Evolutionary conservation across 2,113 vertebrate genomes (phyloP), one percentile per base, ranked within the genome.

Genomic region (Delphinapterus leucas): DNA sequence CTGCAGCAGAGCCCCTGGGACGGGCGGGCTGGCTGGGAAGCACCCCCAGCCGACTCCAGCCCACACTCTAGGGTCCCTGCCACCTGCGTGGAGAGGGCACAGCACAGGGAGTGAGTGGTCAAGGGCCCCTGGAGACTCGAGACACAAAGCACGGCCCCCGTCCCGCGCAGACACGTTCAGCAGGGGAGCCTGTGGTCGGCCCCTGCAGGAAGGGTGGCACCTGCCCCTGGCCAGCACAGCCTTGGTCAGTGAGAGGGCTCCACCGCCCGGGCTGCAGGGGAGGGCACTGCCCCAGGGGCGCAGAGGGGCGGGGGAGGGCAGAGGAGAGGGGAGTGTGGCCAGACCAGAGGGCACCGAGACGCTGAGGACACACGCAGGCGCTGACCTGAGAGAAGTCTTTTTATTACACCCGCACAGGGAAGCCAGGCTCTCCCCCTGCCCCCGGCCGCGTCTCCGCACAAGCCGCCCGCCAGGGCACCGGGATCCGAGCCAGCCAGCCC

Each of bases 341-440:
- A 2, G 55, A 58, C n/a, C n/a, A 26, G 5, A 2, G 17, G 12
- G 5, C 85, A 6, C n/a, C 9, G 0, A 71, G 71, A 58, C 13
- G 44, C 86, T 9, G 89, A 74, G 92, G 86, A 97, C 74, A 96
- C 80, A 97, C 93, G 18, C 92, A 96, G 97, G 81, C 97, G 94
- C 95, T 77, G 86, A 96, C 96, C 98, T 97, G 98, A 98, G 98
- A 98, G 98, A 98, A 95, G 98, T 97, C 95, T 97, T 98, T 99
- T 99, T 99, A 99, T 99, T 99, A 98, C 98, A 97, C 98, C 98
- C 98, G 98, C 97, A 98, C 98, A 98, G 76, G 49, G 76, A 80
- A 13, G 49, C 76, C 31, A 25, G 49, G 49, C 33, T 23, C 76
- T 55, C 93, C 90, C 33, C 11, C 77, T 4, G 7, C n/a, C 36